Conservation (phyloP, 2,797 vertebrate genomes). For the Podarcis lilfordi region DNA sequence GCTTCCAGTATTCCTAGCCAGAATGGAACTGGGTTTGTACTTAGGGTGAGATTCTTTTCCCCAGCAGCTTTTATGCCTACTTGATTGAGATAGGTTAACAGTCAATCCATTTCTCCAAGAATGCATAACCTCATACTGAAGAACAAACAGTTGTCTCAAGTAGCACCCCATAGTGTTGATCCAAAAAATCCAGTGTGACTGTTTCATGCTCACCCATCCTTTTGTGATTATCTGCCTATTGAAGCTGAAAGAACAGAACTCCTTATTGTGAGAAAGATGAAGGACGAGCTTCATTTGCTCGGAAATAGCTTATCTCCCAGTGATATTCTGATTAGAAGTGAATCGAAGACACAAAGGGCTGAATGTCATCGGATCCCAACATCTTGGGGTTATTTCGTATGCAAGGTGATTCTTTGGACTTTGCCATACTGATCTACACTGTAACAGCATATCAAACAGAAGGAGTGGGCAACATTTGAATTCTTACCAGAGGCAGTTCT, state of each 20-base stretch:
- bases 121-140: neutral
- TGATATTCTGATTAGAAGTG: slow-evolving; percentile 2
- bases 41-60: neutral
- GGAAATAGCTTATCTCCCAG: neutral
- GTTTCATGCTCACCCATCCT: neutral
- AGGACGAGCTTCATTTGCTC: neutral
- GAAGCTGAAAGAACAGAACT: neutral
- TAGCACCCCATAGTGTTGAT: neutral
- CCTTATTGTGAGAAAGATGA: slow-evolving; percentile 7
- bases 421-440: neutral
- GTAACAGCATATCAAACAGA: slow-evolving; percentile 8
- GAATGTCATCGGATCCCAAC: neutral
- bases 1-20: neutral
- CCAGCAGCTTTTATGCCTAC: neutral
- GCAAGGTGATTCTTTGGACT: neutral
- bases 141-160: neutral
- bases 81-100: neutral
- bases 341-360: slow-evolving; percentile 1
- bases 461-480: neutral
- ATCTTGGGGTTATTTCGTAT: neutral
- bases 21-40: neutral
- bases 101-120: neutral
- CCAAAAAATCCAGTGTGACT: neutral
- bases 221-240: neutral
- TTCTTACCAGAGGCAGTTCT: slow-evolving; percentile 10